Evolutionary conservation across 92 coral and sea anemone species (phyloP).

Genomic region (Epizoanthus scotinus): DNA sequence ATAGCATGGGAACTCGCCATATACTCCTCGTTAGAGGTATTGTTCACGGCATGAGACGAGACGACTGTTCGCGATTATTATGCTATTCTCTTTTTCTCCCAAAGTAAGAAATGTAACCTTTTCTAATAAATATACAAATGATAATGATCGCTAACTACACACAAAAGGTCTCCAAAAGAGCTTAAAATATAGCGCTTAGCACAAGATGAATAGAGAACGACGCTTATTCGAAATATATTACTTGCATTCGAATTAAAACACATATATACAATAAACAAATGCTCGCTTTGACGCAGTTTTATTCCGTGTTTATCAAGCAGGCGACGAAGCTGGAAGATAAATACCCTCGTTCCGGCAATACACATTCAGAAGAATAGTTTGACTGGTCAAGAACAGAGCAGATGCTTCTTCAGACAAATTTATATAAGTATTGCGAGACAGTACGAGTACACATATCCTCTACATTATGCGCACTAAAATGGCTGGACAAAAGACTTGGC

Average conservation of each 20-base stretch:
- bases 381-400: conserved; percentile 10
- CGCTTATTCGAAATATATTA: no score
- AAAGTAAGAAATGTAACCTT: conserved; percentile 42
- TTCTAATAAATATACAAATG: conserved; percentile 15
- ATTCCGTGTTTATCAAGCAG: no score
- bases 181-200: no score
- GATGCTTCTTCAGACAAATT: background rate
- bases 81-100: conserved; percentile 27
- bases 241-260: no score
- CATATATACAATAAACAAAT: background rate
- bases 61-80: conserved; percentile 12
- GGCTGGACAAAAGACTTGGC: background rate
- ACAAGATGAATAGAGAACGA: no score
- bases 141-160: conserved; percentile 24
- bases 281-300: background rate
- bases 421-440: no score
- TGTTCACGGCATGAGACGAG: conserved; percentile 29
- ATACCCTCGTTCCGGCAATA: background rate
- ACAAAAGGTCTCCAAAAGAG: no score
- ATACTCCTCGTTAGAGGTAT: conserved; percentile 8
- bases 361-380: background rate
- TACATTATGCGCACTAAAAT: background rate
- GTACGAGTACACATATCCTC: background rate
- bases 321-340: background rate
- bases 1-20: conserved; percentile 36